Evolutionary conservation across 2,113 vertebrate genomes (phyloP).

Genomic region (Pedetes capensis): DNA sequence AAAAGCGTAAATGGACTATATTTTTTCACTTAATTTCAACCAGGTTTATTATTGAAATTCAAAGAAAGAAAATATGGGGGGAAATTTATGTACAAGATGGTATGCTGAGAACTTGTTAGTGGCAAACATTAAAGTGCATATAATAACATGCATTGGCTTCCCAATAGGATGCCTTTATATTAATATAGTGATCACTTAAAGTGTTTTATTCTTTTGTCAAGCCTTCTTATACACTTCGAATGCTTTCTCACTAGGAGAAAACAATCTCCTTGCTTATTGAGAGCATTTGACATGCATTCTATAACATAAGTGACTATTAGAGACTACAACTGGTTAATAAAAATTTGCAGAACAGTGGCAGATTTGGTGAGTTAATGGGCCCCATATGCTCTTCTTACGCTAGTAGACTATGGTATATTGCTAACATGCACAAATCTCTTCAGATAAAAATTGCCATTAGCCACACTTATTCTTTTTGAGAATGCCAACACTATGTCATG

Average conservation of each 20-base stretch:
- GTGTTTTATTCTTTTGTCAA: slow-evolving; percentile 65
- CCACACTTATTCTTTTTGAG: slow-evolving; percentile 55
- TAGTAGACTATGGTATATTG: slow-evolving; percentile 69
- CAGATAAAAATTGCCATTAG: slow-evolving; percentile 72
- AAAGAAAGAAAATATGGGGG: background rate
- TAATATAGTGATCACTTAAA: slow-evolving; percentile 64
- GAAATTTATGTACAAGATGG: background rate
- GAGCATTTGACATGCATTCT: slow-evolving; percentile 61
- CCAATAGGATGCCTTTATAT: slow-evolving; percentile 49
- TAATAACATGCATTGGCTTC: slow-evolving; percentile 38
- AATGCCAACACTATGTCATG: slow-evolving; percentile 56
- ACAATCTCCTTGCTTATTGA: slow-evolving; percentile 63
- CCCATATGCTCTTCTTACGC: slow-evolving; percentile 68
- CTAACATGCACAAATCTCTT: slow-evolving; percentile 64
- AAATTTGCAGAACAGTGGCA: slow-evolving; percentile 70
- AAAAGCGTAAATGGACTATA: background rate
- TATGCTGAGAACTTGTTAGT: slow-evolving; percentile 23
- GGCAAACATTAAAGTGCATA: slow-evolving; percentile 33
- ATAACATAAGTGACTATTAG: slow-evolving; percentile 71
- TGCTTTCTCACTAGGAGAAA: slow-evolving; percentile 69
- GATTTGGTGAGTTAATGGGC: slow-evolving; percentile 68
- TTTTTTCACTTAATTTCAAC: slow-evolving; percentile 36
- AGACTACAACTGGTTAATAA: slow-evolving; percentile 71
- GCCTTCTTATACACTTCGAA: slow-evolving; percentile 60
- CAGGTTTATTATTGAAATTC: background rate